Base-by-base conservation (phyloP, 2,113 vertebrate genomes). In the Scalopus aquaticus region DNA sequence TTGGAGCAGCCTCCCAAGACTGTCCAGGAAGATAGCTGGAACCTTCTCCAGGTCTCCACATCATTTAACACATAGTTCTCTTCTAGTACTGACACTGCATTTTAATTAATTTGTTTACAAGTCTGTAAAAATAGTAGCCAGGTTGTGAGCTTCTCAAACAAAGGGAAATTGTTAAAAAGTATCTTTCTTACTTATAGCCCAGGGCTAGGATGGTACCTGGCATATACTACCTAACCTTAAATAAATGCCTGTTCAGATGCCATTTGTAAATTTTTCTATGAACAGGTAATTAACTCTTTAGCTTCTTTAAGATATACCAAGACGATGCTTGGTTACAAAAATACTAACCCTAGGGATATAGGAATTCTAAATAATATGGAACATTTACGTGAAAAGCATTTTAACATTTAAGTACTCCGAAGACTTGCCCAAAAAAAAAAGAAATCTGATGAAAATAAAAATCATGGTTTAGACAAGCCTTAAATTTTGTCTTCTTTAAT, bases 371-470 rank as follows among this genome's bases (percentile, higher is more conserved):
- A 39, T n/a, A 93, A 85, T 37, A 88, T 9, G 26, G 58, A 80
- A 46, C 24, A 84, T 60, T 81, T 64, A 91, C 79, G 24, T 64
- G 84, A 89, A 84, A 94, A 96, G 8, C 0, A 1, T 17, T 94
- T 84, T 90, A 84, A 92, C 56, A 95, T 93, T 22, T 65, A 12
- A 74, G 37, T 17, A 81, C 65, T 78, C 62, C 30, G 96, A 22
- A 97, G 74, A 6, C 7, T 39, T 70, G 51, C 70, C 83, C 64
- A 35, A 37, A 69, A 37, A 35, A 54, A 93, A 67, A 77, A 85
- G 60, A 62, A 19, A 84, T 83, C 37, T 88, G 60, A 83, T 95
- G 26, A 95, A 97, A 96, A 74, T 30, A 0, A 94, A 97, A 90
- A 84, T 54, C 39, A 26, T 95, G 24, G 0, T 65, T 95, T 46